These are phyloP conservation scores for Noctilio leporinus DNA, from an alignment of 2,113 vertebrate species.

Conservation along the genomic window DNA sequence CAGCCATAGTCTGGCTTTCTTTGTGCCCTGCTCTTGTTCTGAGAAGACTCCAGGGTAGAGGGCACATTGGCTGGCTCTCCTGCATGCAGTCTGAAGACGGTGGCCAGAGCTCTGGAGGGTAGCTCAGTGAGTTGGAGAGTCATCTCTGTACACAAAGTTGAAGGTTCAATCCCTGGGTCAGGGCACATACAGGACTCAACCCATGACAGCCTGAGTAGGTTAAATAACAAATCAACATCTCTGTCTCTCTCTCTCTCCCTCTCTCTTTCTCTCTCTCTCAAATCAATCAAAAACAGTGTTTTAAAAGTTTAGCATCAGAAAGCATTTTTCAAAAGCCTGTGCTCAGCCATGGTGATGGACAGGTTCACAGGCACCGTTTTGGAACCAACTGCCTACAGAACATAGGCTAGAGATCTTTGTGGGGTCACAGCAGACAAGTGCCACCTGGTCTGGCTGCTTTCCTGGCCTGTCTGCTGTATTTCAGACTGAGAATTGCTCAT, in stretches of 20 bases:
- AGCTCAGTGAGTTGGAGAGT: too few relatives aligned
- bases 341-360: not conserved
- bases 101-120: too few relatives aligned
- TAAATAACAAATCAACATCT: too few relatives aligned
- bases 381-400: not conserved
- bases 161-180: too few relatives aligned
- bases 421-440: not conserved
- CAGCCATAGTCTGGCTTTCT: not conserved
- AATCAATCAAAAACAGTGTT: too few relatives aligned
- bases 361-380: rapidly evolving
- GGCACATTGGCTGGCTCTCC: not conserved
- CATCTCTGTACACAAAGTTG: too few relatives aligned
- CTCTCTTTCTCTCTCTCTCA: too few relatives aligned
- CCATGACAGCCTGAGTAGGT: too few relatives aligned
- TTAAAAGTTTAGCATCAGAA: not conserved
- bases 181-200: too few relatives aligned
- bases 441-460: not conserved
- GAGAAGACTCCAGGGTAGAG: not conserved
- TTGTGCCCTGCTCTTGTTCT: not conserved
- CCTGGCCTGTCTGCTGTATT: not conserved
- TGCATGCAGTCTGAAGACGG: not conserved
- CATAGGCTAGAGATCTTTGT: too few relatives aligned
- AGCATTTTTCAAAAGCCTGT: too few relatives aligned
- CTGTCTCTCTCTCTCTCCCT: too few relatives aligned
- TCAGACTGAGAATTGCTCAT: not conserved